A percentile compares a stretch with the other conserved stretches of the same genome.
These are phyloP conservation scores for Saguinus imperator DNA, from an alignment of 2,113 vertebrate genomes.

Conservation along the genomic window DNA sequence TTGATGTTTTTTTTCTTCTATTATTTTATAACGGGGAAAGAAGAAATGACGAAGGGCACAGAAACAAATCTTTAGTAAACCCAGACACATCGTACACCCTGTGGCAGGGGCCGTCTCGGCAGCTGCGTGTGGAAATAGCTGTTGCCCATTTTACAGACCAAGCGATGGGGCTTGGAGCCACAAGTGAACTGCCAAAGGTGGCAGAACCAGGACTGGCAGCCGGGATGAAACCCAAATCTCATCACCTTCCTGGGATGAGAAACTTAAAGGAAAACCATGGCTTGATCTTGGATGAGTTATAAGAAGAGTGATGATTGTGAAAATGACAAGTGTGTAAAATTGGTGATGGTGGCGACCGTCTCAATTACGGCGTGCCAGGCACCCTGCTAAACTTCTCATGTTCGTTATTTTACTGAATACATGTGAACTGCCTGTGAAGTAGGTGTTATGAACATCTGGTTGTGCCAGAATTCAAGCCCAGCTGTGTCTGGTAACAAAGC, in stretches of 20 bases:
- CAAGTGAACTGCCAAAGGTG: background rate
- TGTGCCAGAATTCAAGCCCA: background rate
- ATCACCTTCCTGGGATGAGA: background rate
- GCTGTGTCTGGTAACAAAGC: background rate
- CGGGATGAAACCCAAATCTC: background rate
- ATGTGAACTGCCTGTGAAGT: background rate
- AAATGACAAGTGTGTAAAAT: background rate
- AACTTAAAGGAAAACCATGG: background rate
- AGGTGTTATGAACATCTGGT: background rate
- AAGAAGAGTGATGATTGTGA: background rate
- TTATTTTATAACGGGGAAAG: background rate
- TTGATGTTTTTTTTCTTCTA: background rate
- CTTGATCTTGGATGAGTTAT: background rate
- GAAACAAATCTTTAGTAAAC: background rate
- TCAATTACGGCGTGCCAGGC: background rate
- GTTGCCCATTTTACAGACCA: background rate
- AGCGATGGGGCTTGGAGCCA: background rate
- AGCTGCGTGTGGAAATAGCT: rapidly evolving
- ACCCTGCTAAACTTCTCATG: background rate
- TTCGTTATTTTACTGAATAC: conserved; percentile 7
- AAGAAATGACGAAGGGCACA: background rate
- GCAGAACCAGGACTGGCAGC: background rate
- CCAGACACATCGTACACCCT: rapidly evolving
- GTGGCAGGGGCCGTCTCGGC: rapidly evolving
- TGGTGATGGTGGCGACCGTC: background rate